Evolutionary conservation across 2,797 vertebrate species (phyloP).

Genomic region (Choloepus didactylus): DNA sequence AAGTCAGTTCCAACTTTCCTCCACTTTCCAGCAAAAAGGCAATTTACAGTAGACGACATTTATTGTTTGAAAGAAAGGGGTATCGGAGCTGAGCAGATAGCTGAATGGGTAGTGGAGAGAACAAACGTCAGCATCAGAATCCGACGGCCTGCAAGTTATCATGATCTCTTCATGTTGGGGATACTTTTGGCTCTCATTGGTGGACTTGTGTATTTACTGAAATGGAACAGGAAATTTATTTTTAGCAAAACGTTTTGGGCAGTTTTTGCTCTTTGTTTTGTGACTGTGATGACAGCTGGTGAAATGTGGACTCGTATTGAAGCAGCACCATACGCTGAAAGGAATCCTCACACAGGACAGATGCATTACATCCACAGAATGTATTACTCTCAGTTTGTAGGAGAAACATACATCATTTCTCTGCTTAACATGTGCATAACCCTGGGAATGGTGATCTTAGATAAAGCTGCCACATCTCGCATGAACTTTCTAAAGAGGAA

Average conservation of each 20-base stretch:
- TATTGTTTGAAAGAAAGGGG: neutral
- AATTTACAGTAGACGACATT: slow-evolving; percentile 11
- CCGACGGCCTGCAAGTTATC: neutral
- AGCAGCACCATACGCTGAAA: neutral
- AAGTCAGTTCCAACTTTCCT: neutral
- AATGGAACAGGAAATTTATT: neutral
- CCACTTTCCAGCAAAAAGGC: slow-evolving; percentile 22
- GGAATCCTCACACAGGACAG: neutral
- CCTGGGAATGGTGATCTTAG: slow-evolving; percentile 15
- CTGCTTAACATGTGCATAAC: neutral
- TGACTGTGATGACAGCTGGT: slow-evolving; percentile 17
- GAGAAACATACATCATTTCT: neutral
- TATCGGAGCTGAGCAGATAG: neutral
- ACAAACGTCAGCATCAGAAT: neutral
- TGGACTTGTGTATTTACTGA: neutral
- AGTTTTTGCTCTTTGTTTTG: slow-evolving; percentile 26
- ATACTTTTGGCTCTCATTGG: neutral
- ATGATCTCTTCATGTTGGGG: neutral
- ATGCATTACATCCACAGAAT: neutral
- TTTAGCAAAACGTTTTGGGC: slow-evolving; percentile 18
- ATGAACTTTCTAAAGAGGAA: neutral
- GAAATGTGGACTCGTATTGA: neutral
- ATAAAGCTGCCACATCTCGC: neutral
- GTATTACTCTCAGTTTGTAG: neutral
- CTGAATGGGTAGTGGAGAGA: neutral